Evolutionary conservation across 2,797 vertebrate species (phyloP).

Genomic region (Tragelaphus oryx): DNA sequence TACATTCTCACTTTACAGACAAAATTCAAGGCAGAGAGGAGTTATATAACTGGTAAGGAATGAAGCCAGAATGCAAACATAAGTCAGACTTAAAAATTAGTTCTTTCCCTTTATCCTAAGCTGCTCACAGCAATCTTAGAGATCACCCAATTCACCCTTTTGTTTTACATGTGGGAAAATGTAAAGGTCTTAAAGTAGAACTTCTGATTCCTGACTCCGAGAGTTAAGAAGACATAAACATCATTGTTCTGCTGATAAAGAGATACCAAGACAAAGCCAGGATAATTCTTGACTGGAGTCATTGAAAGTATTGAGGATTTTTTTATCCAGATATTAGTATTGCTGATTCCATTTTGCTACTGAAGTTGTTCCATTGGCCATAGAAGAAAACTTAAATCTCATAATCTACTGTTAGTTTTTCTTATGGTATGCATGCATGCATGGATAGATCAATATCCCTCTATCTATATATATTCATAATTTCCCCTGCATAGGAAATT

Average conservation of each 20-base stretch:
- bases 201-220: slow-evolving; percentile 66
- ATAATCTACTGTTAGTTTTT: neutral
- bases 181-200: slow-evolving; percentile 2
- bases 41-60: neutral
- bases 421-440: neutral
- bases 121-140: neutral
- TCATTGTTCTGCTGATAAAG: neutral
- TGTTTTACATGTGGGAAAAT: neutral
- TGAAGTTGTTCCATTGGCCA: neutral
- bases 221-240: neutral
- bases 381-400: neutral
- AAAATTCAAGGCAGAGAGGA: neutral
- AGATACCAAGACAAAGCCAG: neutral
- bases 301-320: neutral
- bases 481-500: neutral
- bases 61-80: neutral
- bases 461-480: neutral
- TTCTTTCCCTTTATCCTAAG: neutral
- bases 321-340: neutral
- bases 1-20: neutral
- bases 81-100: neutral
- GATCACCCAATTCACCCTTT: neutral
- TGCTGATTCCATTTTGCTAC: neutral
- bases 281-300: neutral
- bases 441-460: neutral